Evolutionary conservation across 2,888 invertebrate genomes (phyloP).

Genomic region (Cosmia pyralina): DNA sequence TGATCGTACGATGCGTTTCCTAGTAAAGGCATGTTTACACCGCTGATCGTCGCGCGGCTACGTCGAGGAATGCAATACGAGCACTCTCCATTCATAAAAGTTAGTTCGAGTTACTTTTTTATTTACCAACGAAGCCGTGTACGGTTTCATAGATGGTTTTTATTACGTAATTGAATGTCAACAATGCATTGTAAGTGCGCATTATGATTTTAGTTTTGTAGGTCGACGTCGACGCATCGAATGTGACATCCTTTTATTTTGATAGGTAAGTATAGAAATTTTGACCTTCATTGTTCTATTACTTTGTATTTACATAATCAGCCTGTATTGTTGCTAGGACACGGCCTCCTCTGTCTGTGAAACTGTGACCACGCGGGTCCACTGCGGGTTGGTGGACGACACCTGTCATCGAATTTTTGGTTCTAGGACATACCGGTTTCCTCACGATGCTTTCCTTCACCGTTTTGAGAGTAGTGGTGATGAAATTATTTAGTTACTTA

Average conservation of each 20-base stretch:
- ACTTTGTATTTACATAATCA: background rate
- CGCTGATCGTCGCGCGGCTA: slow-evolving; percentile 34
- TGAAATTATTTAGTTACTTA: too few species aligned
- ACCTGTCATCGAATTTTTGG: too few species aligned
- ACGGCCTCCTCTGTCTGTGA: too few species aligned
- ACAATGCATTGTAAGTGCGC: slow-evolving; percentile 56
- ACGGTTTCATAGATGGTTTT: slow-evolving; percentile 42
- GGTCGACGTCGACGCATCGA: slow-evolving; percentile 32
- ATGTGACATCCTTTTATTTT: slow-evolving; percentile 28
- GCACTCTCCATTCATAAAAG: slow-evolving; percentile 83
- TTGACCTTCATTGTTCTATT: slow-evolving; percentile 6
- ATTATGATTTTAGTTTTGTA: slow-evolving; percentile 32
- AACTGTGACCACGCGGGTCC: too few species aligned
- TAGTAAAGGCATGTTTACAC: slow-evolving; percentile 67
- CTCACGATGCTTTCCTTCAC: too few species aligned
- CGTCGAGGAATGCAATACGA: slow-evolving; percentile 74
- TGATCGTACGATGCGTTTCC: slow-evolving; percentile 62
- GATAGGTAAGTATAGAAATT: slow-evolving; percentile 2
- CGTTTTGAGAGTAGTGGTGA: too few species aligned
- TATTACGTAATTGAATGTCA: slow-evolving; percentile 56
- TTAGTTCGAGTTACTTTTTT: slow-evolving; percentile 71
- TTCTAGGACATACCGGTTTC: too few species aligned
- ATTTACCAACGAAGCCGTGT: slow-evolving; percentile 67
- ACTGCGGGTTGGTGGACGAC: too few species aligned
- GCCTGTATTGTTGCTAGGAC: too few species aligned